Evolutionary conservation across 2,113 vertebrate genomes (phyloP).

Genomic region (Micronycteris hirsuta): DNA sequence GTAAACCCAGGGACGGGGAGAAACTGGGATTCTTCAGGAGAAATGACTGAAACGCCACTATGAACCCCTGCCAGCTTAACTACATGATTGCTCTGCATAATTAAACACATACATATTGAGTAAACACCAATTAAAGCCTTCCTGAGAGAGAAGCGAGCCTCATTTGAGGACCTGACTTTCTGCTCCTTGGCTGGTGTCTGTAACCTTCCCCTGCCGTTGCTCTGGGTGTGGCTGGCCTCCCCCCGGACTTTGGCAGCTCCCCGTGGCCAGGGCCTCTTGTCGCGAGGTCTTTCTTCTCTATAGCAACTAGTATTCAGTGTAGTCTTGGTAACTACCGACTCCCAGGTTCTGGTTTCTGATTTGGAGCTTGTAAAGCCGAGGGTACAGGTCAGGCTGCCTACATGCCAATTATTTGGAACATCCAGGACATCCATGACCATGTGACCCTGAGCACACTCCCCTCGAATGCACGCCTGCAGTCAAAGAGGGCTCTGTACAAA

Average conservation of each 20-base stretch:
- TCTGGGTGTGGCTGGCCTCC: background rate
- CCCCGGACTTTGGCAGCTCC: background rate
- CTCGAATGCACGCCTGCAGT: accelerated
- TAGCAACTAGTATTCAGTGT: background rate
- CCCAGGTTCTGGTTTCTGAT: background rate
- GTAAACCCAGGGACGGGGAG: no score
- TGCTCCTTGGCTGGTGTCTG: background rate
- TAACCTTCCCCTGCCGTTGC: background rate
- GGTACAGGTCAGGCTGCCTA: background rate
- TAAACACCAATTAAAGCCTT: background rate
- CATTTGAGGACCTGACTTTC: background rate
- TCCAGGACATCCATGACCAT: background rate
- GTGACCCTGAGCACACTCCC: background rate
- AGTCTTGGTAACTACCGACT: background rate
- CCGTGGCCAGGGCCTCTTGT: background rate
- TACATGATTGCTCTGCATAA: background rate
- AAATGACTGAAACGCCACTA: background rate
- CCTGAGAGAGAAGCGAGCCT: background rate
- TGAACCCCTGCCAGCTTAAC: background rate
- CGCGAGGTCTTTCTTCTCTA: background rate
- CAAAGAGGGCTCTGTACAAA: background rate
- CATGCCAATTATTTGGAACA: background rate
- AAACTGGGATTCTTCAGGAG: background rate
- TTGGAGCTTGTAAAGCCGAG: background rate
- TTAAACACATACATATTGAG: background rate